Conservation (phyloP, 2,113 vertebrate species). For the Solea solea region DNA sequence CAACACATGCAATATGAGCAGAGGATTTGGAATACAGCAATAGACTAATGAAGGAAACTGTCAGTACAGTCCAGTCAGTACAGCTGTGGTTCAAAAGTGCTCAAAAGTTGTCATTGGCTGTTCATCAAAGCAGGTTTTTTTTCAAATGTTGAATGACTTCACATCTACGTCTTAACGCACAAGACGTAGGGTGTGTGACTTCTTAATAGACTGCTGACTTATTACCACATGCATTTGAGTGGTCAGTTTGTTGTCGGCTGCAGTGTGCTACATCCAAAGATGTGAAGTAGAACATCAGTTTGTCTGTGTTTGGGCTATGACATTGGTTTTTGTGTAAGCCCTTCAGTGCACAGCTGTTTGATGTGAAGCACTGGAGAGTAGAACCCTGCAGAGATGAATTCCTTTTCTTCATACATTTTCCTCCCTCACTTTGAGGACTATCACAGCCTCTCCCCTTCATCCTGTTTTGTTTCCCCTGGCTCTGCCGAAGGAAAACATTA, state of each 20-base stretch:
- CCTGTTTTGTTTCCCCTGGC: not conserved
- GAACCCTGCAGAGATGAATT: slow-evolving; percentile 27
- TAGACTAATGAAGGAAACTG: too few species aligned
- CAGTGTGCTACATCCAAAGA: slow-evolving; percentile 18
- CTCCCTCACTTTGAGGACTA: slow-evolving; percentile 17
- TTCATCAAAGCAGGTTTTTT: too few species aligned
- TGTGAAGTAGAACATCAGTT: slow-evolving; percentile 8
- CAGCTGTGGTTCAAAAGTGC: too few species aligned
- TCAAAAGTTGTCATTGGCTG: too few species aligned
- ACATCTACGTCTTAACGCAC: too few species aligned
- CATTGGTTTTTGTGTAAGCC: slow-evolving; percentile 12
- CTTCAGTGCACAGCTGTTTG: slow-evolving; percentile 43
- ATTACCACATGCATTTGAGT: slow-evolving; percentile 5
- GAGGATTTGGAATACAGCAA: too few species aligned
- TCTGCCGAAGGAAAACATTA: slow-evolving; percentile 31
- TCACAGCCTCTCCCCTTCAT: not conserved
- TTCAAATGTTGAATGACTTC: too few species aligned
- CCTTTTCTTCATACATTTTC: slow-evolving; percentile 26
- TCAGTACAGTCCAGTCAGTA: too few species aligned
- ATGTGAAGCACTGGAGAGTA: slow-evolving; percentile 19
- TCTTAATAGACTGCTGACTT: slow-evolving; percentile 12
- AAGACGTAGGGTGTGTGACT: too few species aligned
- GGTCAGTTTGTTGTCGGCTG: slow-evolving; percentile 21
- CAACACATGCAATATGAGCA: too few species aligned
- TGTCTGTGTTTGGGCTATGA: slow-evolving; percentile 17